Conservation (phyloP, 1,140 invertebrate species). For the Heterodera schachtii region DNA sequence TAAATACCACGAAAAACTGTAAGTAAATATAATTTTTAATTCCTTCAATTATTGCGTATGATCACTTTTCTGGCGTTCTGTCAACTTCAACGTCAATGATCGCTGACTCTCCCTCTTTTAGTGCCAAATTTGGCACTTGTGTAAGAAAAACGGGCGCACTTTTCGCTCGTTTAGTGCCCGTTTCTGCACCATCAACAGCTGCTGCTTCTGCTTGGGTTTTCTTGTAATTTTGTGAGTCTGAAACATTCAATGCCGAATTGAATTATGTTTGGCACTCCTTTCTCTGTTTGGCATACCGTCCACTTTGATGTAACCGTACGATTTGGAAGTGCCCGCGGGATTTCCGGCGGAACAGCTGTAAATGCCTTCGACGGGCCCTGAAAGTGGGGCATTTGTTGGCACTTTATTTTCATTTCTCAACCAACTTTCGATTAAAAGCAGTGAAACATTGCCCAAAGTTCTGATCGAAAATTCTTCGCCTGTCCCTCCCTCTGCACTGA, state of each 20-base stretch:
- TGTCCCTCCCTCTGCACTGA: conserved; percentile 30
- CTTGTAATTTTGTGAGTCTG: conserved; percentile 34
- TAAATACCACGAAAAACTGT: conserved; percentile 60
- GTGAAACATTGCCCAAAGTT: conserved; percentile 23
- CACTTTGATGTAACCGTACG: conserved; percentile 61
- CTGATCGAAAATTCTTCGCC: conserved; percentile 13
- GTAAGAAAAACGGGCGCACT: conserved; percentile 39
- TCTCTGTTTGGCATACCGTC: conserved; percentile 42
- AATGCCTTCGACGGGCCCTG: conserved; percentile 11
- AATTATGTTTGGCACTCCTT: conserved; percentile 11
- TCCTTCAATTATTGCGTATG: background rate
- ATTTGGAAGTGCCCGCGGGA: conserved; percentile 59
- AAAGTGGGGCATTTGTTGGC: background rate
- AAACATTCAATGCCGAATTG: conserved; percentile 28
- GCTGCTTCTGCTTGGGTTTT: background rate
- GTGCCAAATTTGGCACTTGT: conserved; percentile 56
- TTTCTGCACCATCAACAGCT: conserved; percentile 27
- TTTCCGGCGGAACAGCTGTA: conserved; percentile 21
- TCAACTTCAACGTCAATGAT: conserved; percentile 61
- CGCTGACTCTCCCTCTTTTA: conserved; percentile 47
- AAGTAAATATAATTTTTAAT: conserved; percentile 23
- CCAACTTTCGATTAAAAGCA: conserved; percentile 25
- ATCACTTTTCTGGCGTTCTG: conserved; percentile 9
- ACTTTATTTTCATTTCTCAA: background rate
- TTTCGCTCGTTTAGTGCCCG: conserved; percentile 32